phyloP scores from a whole-genome alignment of 2,888 invertebrate species.

The Drosophila picticornis region DNA sequence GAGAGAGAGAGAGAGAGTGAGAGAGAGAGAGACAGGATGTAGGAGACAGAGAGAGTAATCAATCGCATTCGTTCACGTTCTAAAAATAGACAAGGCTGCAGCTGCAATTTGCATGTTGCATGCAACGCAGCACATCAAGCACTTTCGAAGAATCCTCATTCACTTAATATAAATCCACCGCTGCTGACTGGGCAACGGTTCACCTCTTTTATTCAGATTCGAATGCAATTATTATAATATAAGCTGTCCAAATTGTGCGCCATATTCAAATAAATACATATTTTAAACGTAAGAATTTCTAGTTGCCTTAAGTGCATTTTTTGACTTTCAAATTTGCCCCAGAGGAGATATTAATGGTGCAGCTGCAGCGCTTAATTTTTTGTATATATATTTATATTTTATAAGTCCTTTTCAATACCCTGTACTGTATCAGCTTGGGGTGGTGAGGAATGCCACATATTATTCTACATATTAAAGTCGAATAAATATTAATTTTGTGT shows the following conservation, averaged over 20 bases:
- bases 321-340: constrained; percentile 5
- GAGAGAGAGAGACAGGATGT: background rate
- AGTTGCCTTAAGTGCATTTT: constrained; percentile 8
- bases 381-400: background rate
- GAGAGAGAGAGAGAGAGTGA: background rate
- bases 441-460: background rate
- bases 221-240: constrained; percentile 2
- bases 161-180: background rate
- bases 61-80: constrained; percentile 23
- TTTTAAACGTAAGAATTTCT: background rate
- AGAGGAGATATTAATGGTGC: constrained; percentile 11
- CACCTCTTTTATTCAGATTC: background rate
- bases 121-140: constrained; percentile 1
- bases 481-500: background rate
- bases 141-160: background rate
- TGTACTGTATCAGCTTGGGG: background rate
- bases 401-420: background rate
- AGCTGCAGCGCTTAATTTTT: background rate
- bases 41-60: background rate
- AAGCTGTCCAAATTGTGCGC: constrained; percentile 1
- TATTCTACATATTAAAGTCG: background rate
- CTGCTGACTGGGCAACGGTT: constrained; percentile 13
- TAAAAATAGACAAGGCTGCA: constrained; percentile 27
- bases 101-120: constrained; percentile 37
- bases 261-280: constrained; percentile 2